Evolutionary conservation across 2,888 invertebrate species (phyloP), one percentile per base, ranked within the genome.

Genomic region (Dilophus febrilis): DNA sequence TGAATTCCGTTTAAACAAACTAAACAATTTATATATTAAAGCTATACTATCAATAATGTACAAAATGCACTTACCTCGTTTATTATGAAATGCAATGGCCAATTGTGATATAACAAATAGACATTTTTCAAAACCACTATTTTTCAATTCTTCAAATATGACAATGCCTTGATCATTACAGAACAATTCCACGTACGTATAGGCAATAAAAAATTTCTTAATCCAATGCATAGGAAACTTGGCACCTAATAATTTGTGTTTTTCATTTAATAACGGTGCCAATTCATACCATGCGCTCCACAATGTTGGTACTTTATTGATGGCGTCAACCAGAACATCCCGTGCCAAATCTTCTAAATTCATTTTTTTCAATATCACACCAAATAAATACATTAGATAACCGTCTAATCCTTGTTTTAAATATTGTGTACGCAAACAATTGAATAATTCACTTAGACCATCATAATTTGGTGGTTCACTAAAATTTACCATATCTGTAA

Each of bases 211-310:
- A 55, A 97, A 84, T 48, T 85, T 74, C 59, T 83, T 82, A 71
- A 95, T 88, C 95, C 95, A 97, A 60, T 91, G 90, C 47, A 79
- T 75, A 0, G 92, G 91, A 32, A 82, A 58, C 42, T 71, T 68
- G 4, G 78, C 55, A 3, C 70, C 66, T 43, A 74, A 68, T 16
- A 82, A 55, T 38, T 79, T 82, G 51, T 85, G 83, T 59, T 80
- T 79, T 51, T 86, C 84, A 45, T 77, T 74, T 40, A 95, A 77
- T 2, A 97, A 64, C 8, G 81, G 74, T 0, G 90, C 82, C 12
- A 98, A 64, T 58, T 95, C 94, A 28, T 87, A 68, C 88, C 97
- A 98, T 0, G 94, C 84, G 32, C 88, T 81, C 97, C 97, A 98
- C 44, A 92, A 72, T 52, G 86, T 74, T 1, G 92, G 92, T 40